Evolutionary conservation across 2,888 invertebrate species (phyloP), one percentile per base, ranked within the genome.

Genomic region (Yponomeuta cagnagella): DNA sequence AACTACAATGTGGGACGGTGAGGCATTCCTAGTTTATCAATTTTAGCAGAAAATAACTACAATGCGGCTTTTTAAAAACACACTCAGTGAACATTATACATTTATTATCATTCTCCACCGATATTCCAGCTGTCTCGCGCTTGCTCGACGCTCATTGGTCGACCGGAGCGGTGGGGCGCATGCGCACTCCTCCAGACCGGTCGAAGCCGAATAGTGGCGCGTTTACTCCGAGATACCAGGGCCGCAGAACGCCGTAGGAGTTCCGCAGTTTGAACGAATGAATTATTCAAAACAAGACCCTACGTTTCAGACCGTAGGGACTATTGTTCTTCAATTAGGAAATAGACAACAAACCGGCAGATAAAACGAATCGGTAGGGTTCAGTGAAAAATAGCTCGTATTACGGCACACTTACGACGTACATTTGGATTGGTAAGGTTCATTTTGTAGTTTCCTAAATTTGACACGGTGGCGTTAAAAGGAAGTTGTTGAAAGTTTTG

Each of bases 121-220:
- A 67, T 37, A 48, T 68, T 68, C 43, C 43, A 37, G 43, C 43
- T 43, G 37, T 12, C 43, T 68, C 9, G 43, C 3, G 6, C 68
- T 10, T 12, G 48, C 87, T 88, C 77, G 77, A 75, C 82, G 83
- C 86, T 89, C 85, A 92, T 92, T 92, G 91, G 92, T 77, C 75
- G 82, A 73, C 72, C 71, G 76, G 79, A 82, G 79, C 83, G 87
- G 89, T 85, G 90, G 90, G 90, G 91, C 84, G 90, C 91, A 90
- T 89, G 91, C 91, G 90, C 87, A 80, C 80, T 89, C 84, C 83
- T 82, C 81, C 79, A 82, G 84, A 80, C 87, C 87, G 86, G 85
- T 84, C 80, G 80, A 81, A 88, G 90, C 84, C 90, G 87, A 90
- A 90, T 90, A 91, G 90, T 92, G 92, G 92, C 92, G 91, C 90